Conservation (phyloP, 1,140 invertebrate genomes). For the Monomorium pharaonis region DNA sequence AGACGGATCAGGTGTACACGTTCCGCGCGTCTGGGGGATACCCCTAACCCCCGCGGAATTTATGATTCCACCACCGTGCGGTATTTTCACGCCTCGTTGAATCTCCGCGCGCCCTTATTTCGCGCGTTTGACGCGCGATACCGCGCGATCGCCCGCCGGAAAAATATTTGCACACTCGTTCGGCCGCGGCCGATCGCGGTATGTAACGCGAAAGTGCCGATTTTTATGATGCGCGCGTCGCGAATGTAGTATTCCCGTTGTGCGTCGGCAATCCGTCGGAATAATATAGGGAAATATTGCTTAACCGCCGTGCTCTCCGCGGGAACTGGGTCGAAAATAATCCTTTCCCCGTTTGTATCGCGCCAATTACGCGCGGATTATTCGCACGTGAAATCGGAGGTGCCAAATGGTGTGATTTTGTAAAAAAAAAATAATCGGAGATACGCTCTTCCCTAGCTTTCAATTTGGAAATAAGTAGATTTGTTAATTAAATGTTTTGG, state of each 20-base stretch:
- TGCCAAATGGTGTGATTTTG: neutral
- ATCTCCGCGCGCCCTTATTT: slow-evolving; percentile 53
- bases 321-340: slow-evolving; percentile 41
- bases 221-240: slow-evolving; percentile 23
- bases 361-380: slow-evolving; percentile 35
- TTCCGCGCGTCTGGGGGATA: slow-evolving; percentile 41
- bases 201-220: neutral
- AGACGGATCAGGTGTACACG: slow-evolving; percentile 63
- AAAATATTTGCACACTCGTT: slow-evolving; percentile 59
- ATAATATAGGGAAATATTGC: slow-evolving; percentile 49
- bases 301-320: neutral
- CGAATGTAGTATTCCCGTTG: no score
- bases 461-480: neutral
- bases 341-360: slow-evolving; percentile 2
- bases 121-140: slow-evolving; percentile 6
- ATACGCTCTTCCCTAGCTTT: neutral
- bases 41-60: slow-evolving; percentile 61
- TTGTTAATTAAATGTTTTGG: neutral
- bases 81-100: slow-evolving; percentile 67
- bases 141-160: slow-evolving; percentile 46
- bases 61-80: slow-evolving; percentile 51
- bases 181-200: neutral
- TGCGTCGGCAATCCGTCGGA: slow-evolving; percentile 29
- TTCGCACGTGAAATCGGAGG: slow-evolving; percentile 12
- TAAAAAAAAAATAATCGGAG: neutral